phyloP scores from a whole-genome alignment of 2,888 invertebrate genomes.

The Caenorhabditis japonica region DNA sequence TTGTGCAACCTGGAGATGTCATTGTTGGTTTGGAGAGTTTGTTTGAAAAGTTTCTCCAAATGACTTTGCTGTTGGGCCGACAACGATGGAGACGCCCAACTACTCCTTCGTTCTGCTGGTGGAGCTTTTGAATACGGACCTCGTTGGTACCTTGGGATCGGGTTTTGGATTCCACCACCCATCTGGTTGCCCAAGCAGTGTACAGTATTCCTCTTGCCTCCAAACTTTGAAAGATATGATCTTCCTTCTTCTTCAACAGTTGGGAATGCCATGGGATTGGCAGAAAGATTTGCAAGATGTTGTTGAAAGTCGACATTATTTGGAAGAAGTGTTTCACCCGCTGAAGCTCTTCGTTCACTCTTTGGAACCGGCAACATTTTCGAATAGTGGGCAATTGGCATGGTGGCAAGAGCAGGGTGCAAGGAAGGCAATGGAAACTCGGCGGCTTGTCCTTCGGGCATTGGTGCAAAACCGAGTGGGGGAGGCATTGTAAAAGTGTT shows the following conservation, averaged over 20 bases:
- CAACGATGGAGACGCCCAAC: constrained; percentile 73
- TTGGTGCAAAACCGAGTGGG: constrained; percentile 45
- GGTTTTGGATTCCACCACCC: constrained; percentile 51
- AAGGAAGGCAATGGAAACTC: constrained; percentile 38
- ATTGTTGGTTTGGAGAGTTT: constrained; percentile 56
- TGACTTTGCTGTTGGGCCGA: constrained; percentile 69
- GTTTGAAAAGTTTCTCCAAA: constrained; percentile 72
- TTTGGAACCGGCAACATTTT: constrained; percentile 60
- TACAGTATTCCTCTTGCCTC: constrained; percentile 74
- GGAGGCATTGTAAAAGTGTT: constrained; percentile 27
- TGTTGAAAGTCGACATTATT: constrained; percentile 45
- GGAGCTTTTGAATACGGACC: constrained; percentile 66
- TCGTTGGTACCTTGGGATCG: constrained; percentile 59
- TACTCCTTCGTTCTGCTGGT: constrained; percentile 67
- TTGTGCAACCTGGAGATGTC: constrained; percentile 66
- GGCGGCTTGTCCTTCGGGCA: constrained; percentile 56
- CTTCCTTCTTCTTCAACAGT: constrained; percentile 66
- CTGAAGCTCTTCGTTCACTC: constrained; percentile 70
- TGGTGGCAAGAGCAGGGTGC: constrained; percentile 36
- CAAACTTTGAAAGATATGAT: constrained; percentile 69
- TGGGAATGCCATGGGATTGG: constrained; percentile 28
- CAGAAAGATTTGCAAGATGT: constrained; percentile 46
- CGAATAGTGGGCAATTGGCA: constrained; percentile 41
- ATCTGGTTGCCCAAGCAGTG: constrained; percentile 52
- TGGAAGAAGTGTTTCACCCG: constrained; percentile 69